Base-by-base conservation (phyloP, 2,113 vertebrate species). In the Oryzias woworae region DNA sequence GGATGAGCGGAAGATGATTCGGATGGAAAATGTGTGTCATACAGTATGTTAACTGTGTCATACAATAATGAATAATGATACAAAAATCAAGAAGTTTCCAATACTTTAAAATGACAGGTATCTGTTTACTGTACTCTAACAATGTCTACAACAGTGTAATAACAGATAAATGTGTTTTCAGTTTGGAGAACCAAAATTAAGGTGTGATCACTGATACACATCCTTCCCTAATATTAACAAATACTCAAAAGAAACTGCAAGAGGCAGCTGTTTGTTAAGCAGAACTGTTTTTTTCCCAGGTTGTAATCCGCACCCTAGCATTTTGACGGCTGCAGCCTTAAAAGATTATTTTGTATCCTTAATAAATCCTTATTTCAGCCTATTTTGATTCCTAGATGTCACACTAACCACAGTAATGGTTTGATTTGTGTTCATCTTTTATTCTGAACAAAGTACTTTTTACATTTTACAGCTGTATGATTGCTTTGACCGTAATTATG, bases 311-410 rank as follows among this genome's bases (percentile, higher is more conserved):
- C 53, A 56, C 58, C 59, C 58, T 15, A 15, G 17, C 41, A 50
- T 60, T 73, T 50, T 66, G 26, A 43, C 42, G 66, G 66, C 62
- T 62, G 4, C 10, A n/a, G 5, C 12, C 51, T 48, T 24, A 14
- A 53, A 55, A 64, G 31, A 60, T n/a, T 31, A 12, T 5, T 5
- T 18, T 14, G 26, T 65, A 53, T 77, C 58, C 24, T n/a, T 24
- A 14, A 23, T 18, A 71, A 57, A 31, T 68, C 42, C 49, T 16
- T 10, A 14, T 48, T 53, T 59, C 66, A 56, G 45, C 43, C 0
- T 2, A 0, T 8, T 44, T 16, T 23, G 23, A n/a, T 50, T 24
- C 4, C 41, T 26, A 58, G 53, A 36, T 16, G 41, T 43, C 31
- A 53, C 16, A 42, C 8, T 26, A 5, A 5, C 43, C 53, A 16